Percentiles rank a stretch among this genome's conserved stretches.
These are phyloP conservation scores for Zingel zingel DNA, from an alignment of 2,113 vertebrate species.

Conservation along the genomic window DNA sequence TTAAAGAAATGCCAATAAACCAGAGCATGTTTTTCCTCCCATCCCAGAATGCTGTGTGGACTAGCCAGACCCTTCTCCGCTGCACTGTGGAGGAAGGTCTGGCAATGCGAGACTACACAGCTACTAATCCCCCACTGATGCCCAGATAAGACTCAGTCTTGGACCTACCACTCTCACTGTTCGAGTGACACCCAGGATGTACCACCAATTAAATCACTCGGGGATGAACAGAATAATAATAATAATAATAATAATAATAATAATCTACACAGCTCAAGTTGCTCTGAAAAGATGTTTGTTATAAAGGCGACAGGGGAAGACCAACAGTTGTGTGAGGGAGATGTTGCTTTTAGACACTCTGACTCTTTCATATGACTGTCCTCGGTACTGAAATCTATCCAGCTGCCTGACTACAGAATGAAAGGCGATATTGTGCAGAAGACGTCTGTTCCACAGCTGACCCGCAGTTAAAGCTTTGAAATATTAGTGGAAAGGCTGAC, in stretches of 20 bases:
- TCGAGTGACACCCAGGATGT: background rate
- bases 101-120: too few relatives aligned
- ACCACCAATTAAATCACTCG: background rate
- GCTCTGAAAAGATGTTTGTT: background rate
- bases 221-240: background rate
- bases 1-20: too few relatives aligned
- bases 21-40: too few relatives aligned
- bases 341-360: background rate
- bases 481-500: constrained; percentile 70
- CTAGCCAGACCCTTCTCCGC: too few relatives aligned
- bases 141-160: background rate
- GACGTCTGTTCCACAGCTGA: constrained; percentile 71
- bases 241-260: background rate
- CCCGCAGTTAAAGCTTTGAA: constrained; percentile 60
- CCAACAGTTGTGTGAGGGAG: background rate
- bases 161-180: background rate
- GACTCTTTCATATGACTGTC: constrained; percentile 13
- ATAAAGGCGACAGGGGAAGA: background rate
- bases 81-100: too few relatives aligned
- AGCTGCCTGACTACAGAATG: constrained; percentile 49
- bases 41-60: too few relatives aligned
- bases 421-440: constrained; percentile 65
- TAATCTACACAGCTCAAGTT: background rate
- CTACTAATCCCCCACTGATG: background rate
- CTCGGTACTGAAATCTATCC: constrained; percentile 37